Base-by-base conservation (phyloP, 1,140 invertebrate genomes). In the Brachionus calyciflorus region DNA sequence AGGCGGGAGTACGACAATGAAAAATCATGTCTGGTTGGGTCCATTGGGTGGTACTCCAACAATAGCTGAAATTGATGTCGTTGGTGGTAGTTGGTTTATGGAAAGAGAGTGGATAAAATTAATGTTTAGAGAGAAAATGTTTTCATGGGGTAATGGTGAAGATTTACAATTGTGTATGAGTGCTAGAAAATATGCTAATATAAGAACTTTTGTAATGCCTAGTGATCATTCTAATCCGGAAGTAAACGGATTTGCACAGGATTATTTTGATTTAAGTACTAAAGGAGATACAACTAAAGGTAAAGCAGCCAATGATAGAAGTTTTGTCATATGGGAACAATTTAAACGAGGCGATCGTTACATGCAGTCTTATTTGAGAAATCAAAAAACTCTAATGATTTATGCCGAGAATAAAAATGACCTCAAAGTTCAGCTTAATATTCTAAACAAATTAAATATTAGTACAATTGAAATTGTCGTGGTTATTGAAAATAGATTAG, bases 101-200 rank as follows among this genome's bases (percentile, higher is more conserved):
- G n/a, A n/a, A n/a, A n/a, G n/a, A 1, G 55, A 60, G 17, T 60
- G 55, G 55, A 30, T 60, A 7, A 60, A 60, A 19, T 19, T 60
- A 5, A 60, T 60, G 55, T 60, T 60, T 37, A 30, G 30, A 33
- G 55, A 60, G 3, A 60, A 60, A 60, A 60, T 60, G 55, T 37
- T 33, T 30, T 37, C 55, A n/a, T 60, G 55, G 55, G 30, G 37
- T 7, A 33, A 26, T 33, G 55, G 55, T 33, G 55, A 60, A 19
- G 55, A 60, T 17, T 60, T 28, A 30, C 57, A 63, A 7, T 40
- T 63, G 57, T 40, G 57, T 63, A 30, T 21, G 4, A 63, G 21
- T 37, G 57, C 57, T 17, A 33, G 57, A 41, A 63, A 63, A 40
- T 63, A 63, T 63, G 57, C 57, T 7, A 63, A 63, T 63, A 33